phyloP scores from a whole-genome alignment of 1,140 invertebrate genomes.

The Lerema accius region DNA sequence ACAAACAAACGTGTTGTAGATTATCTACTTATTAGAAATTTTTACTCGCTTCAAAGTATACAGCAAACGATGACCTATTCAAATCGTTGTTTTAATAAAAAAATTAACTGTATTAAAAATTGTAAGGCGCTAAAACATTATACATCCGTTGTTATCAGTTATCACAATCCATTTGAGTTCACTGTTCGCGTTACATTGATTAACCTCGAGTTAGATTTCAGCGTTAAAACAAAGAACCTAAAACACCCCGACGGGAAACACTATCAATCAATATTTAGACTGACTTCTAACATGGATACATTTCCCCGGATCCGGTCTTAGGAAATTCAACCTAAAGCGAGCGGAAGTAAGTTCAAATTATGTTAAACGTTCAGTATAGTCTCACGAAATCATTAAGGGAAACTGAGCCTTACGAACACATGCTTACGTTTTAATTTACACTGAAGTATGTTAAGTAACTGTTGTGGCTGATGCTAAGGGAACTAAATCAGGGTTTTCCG shows the following conservation, averaged over 20 bases:
- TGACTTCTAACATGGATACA: neutral
- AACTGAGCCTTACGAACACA: neutral
- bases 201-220: no score
- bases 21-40: no score
- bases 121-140: no score
- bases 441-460: no score
- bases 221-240: neutral
- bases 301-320: conserved; percentile 4
- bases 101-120: no score
- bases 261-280: neutral
- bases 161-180: neutral
- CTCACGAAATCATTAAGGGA: no score
- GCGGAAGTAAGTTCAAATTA: conserved; percentile 15
- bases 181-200: neutral
- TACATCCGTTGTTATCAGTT: no score
- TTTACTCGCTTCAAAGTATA: no score
- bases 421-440: neutral
- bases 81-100: no score
- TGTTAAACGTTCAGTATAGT: neutral
- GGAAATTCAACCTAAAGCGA: neutral
- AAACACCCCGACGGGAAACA: conserved; percentile 3
- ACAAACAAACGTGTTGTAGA: no score
- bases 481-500: conserved; percentile 31
- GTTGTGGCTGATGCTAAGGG: no score
- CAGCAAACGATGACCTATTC: no score